Base-by-base conservation (phyloP, 1,140 invertebrate species). In the Trichomalopsis sarcophagae region DNA sequence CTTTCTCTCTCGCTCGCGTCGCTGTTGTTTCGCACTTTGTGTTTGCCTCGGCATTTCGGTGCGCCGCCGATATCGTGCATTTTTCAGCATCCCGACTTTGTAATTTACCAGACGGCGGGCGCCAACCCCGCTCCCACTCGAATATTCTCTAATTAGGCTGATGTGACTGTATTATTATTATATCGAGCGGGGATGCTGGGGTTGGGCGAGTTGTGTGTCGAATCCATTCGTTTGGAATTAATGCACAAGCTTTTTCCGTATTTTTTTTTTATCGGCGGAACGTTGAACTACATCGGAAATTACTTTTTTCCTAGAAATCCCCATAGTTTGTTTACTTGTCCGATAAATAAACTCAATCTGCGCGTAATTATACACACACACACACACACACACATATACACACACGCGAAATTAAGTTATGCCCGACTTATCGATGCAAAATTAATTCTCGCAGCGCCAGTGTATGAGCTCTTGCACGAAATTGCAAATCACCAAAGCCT, bases 71-170 rank as follows among this genome's bases (percentile, higher is more conserved):
- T n/a, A 4, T 5, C 69, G 69, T 79, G 62, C 33, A 73, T 44
- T 79, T 84, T 84, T 84, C 50, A 30, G 21, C 69, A 80, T 74
- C 69, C 36, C 77, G 47, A 80, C 14, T 74, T 27, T 74, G 62
- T 78, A 21, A 62, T 62, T 80, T 80, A 27, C 0, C 33, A 36
- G 5, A 4, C 83, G 30, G 0, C 33, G 36, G 13, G 27, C 27
- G 36, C 17, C 21, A 11, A 44, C 66, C 6, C 50, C 0, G 33
- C 21, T 6, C 6, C 13, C 6, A 55, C 77, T 62, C 33, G 27
- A 10, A 75, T 81, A 47, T 55, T 77, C 78, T 69, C 50, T 75
- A 85, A 85, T 85, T 85, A 85, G 73, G 21, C 47, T 27, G 84
- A 75, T 36, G 40, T 71, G 47, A 66, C 27, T 66, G 23, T 62